Evolutionary conservation across 2,888 invertebrate genomes (phyloP), one percentile per base, ranked within the genome.

Genomic region (Ichneumoninae sp.): DNA sequence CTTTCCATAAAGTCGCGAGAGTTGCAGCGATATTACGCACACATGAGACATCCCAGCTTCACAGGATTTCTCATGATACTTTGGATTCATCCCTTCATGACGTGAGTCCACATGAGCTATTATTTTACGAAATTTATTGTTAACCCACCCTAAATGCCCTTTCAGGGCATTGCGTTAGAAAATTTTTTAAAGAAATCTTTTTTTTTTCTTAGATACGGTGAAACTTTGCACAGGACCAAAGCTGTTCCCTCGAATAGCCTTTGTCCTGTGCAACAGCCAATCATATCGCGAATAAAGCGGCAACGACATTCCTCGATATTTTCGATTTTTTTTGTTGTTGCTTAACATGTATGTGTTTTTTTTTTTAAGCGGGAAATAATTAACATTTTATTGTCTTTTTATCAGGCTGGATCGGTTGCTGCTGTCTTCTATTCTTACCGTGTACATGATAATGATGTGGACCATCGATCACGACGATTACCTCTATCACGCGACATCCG

Each of bases 1-100:
- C 93, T 95, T 83, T 88, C 91, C 0, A 94, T 94, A 83, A 96
- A 96, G 91, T 95, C 96, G 0, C 88, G 87, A 19, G 95, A 95
- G 81, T 90, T 96, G 71, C 94, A 94, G 70, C 93, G 94, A 86
- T 94, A 95, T 36, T 95, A 95, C 85, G 89, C 93, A 0, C 95
- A 96, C 87, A 95, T 96, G 91, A 94, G 96, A 63, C 96, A 96
- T 94, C 96, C 96, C 0, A 96, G 96, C 81, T 96, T 96, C 87
- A 92, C 94, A 57, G 95, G 95, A 6, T 94, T 96, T 79, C 90
- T 94, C 0, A 88, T 95, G 1, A 94, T 96, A 82, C 93, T 96
- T 52, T 96, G 96, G 95, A 91, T 94, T 68, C 94, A 94, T 83
- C 96, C 96, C 74, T 91, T 95, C 0, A 96, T 96, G 96, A 96